Evolutionary conservation across 2,797 vertebrate species (phyloP).

Genomic region (Taenioides sp.): DNA sequence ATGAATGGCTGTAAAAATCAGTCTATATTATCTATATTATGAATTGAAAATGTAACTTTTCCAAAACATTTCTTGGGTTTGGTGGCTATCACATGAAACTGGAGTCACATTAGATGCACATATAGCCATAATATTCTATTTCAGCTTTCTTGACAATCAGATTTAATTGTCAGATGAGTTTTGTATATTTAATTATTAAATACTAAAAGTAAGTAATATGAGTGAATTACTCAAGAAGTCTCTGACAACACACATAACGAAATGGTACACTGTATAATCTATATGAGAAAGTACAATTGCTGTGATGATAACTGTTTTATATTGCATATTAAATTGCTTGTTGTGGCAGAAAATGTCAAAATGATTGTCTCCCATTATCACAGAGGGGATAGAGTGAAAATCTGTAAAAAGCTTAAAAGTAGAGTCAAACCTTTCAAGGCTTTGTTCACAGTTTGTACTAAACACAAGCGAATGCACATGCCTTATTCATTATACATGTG

Average conservation of each 20-base stretch:
- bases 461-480: not conserved
- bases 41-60: too few relatives aligned
- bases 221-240: not conserved
- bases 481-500: conserved; percentile 30
- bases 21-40: too few relatives aligned
- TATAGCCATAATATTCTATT: too few relatives aligned
- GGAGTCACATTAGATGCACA: too few relatives aligned
- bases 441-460: not conserved
- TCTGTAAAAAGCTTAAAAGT: not conserved
- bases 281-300: not conserved
- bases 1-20: too few relatives aligned
- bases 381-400: not conserved
- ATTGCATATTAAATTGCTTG: not conserved
- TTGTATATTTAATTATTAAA: too few relatives aligned
- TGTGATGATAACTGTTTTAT: not conserved
- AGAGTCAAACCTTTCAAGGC: not conserved
- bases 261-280: not conserved
- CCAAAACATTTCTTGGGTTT: too few relatives aligned
- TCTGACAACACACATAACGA: not conserved
- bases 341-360: conserved; percentile 6
- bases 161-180: too few relatives aligned
- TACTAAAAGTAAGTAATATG: not conserved
- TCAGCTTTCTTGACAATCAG: too few relatives aligned
- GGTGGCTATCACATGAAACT: too few relatives aligned
- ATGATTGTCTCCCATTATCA: not conserved